Conservation (phyloP, 2,797 vertebrate genomes). For the Chelmon rostratus region DNA sequence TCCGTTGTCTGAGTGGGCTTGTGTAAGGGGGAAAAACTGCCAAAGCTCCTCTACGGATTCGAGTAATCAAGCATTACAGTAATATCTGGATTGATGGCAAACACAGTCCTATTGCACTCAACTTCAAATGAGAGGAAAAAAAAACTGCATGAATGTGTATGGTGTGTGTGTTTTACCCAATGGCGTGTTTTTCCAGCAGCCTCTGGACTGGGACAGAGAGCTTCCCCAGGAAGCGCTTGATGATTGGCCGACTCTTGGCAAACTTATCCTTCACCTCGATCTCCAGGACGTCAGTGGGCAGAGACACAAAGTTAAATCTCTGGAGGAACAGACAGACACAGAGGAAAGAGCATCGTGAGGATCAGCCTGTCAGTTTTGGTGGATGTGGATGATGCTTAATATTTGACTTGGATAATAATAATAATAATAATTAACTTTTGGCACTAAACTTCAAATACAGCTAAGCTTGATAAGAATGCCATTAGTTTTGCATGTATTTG, state of each 20-base stretch:
- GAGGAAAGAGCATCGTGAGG: background rate
- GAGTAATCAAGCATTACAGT: background rate
- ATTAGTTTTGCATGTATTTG: too few relatives aligned
- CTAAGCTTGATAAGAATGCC: too few relatives aligned
- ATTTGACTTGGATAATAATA: too few relatives aligned
- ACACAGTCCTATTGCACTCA: background rate
- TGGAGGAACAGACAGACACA: constrained; percentile 75
- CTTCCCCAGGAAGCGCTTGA: constrained; percentile 97
- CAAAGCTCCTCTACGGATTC: constrained; percentile 3
- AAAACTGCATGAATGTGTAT: background rate
- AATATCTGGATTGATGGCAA: background rate
- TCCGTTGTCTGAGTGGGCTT: background rate
- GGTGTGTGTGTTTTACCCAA: constrained; percentile 88
- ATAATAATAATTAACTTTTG: too few relatives aligned
- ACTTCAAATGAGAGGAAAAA: background rate
- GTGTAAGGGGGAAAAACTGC: background rate
- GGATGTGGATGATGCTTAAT: background rate
- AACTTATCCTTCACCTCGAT: constrained; percentile 99
- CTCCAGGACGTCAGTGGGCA: constrained; percentile 98
- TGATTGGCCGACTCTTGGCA: constrained; percentile 97
- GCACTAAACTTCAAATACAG: too few relatives aligned
- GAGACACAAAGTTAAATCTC: constrained; percentile 96
- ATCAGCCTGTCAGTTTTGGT: background rate
- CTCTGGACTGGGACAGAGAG: constrained; percentile 97
- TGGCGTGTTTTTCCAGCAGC: constrained; percentile 96